Base-by-base conservation (phyloP, 2,888 invertebrate genomes). In the Colostygia pectinataria region DNA sequence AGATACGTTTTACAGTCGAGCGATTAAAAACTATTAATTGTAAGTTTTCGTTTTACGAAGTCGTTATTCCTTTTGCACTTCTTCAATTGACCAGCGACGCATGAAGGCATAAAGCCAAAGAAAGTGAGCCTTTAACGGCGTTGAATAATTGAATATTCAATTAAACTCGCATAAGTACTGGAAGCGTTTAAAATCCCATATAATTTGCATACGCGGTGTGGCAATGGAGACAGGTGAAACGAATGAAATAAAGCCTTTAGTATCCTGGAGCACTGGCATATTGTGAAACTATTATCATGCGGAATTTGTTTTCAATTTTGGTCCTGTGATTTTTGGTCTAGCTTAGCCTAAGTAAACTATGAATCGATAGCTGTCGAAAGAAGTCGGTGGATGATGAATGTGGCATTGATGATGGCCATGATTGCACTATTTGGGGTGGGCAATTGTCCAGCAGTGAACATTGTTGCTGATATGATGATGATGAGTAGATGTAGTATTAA, bases 71-170 rank as follows among this genome's bases (percentile, higher is more conserved):
- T 39, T 46, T 20, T 6, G 4, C 6, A 6, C 44, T 42, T 42
- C 52, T 42, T 38, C 12, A 37, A 37, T 27, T 41, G 37, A 15
- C 15, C 41, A 7, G 13, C 28, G 18, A 33, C 18, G 41, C 51
- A 37, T 51, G 37, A 42, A 44, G 34, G 52, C 52, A 51, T 51
- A 51, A 57, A 57, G 52, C 53, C 53, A 57, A 57, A 59, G 53
- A 68, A 68, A 57, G 42, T 54, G 45, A 33, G 33, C 33, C 33
- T 33, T 33, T 33, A 33, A 58, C 45, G 31, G 53, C 60, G 62
- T 56, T 34, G 45, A 65, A 75, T 75, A 76, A 77, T 79, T 77
- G 79, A 77, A 83, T 83, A 79, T 77, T 78, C 71, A 77, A 77
- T 78, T 69, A 70, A 63, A 73, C 20, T 48, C 53, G 38, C 53